A percentile compares a stretch with the other conserved stretches of the same genome.
Evolutionary conservation across 2,888 invertebrate species (phyloP).

Genomic region (Argyresthia goedartella): DNA sequence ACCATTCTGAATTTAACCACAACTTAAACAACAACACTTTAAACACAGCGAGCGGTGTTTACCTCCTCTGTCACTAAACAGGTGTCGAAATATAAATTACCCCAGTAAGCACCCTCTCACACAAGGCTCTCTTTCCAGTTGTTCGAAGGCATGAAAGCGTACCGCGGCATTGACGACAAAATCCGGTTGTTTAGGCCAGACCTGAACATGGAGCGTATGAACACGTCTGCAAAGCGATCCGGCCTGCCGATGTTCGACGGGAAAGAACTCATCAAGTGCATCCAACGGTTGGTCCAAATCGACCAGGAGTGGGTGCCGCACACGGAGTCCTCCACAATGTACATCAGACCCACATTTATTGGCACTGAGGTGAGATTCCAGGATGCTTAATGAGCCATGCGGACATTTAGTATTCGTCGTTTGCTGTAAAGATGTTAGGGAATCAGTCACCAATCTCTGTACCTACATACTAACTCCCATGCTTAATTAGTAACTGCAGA

Average conservation of each 20-base stretch:
- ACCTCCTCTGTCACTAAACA: no score
- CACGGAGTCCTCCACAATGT: conserved; percentile 89
- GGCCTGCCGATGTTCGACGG: conserved; percentile 92
- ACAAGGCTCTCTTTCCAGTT: conserved; percentile 70
- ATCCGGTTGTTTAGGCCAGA: conserved; percentile 96
- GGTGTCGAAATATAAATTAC: no score
- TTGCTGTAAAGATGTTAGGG: no score
- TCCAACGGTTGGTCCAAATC: conserved; percentile 86
- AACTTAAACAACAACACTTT: no score
- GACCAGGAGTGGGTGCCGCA: conserved; percentile 99
- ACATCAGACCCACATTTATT: conserved; percentile 96
- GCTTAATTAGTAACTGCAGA: no score
- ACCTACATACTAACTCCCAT: no score
- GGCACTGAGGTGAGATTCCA: conserved; percentile 90
- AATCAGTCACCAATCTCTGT: no score
- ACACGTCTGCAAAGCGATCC: conserved; percentile 83
- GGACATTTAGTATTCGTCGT: no score
- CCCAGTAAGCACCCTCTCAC: background rate
- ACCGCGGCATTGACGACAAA: conserved; percentile 91
- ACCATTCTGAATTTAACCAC: no score
- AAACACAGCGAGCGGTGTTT: no score
- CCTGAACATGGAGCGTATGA: conserved; percentile 95
- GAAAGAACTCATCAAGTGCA: conserved; percentile 86
- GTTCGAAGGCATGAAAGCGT: conserved; percentile 99
- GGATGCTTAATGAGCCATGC: no score